Base-by-base conservation (phyloP, 2,797 vertebrate genomes). In the Galaxias olidus region DNA sequence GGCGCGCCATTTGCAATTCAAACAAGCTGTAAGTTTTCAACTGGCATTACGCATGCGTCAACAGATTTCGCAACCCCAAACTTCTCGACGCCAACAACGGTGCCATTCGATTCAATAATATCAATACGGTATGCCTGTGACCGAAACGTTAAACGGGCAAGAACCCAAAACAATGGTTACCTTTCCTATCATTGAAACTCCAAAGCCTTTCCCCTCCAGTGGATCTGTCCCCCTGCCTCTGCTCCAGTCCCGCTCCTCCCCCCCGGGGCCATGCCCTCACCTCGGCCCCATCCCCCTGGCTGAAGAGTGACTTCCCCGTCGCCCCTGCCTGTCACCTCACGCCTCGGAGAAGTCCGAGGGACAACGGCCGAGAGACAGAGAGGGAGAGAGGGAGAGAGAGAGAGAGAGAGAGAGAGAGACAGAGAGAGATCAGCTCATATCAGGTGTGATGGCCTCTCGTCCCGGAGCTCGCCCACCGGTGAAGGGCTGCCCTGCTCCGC, bases 341-440 rank as follows among this genome's bases (percentile, higher is more conserved):
- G 30, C 30, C 46, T 56, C 43, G 54, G 41, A 30, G 59, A 63
- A 53, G 30, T 30, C 59, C 8, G 30, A 30, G 30, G 30, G 30
- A 30, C 30, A 6, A n/a, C 6, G n/a, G n/a, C n/a, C n/a, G n/a
- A n/a, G n/a, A n/a, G n/a, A n/a, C n/a, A n/a, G n/a, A n/a, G n/a
- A n/a, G n/a, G n/a, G n/a, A n/a, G 13, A n/a, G 49, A 68, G 54
- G 18, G 64, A 54, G 51, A 73, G 43, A 69, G 45, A 42, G 62
- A 64, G 59, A 74, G 44, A 47, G n/a, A 68, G n/a, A 40, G 18
- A 58, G 46, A 56, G 41, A 63, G 56, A 61, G 67, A 54, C 30
- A n/a, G 61, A 66, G 68, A 62, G 57, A 30, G 62, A 72, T 73
- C 63, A 68, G 20, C 69, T 75, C 62, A 69, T 66, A 78, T 75